These are phyloP conservation scores for Tylochromis polylepis DNA, from an alignment of 2,113 vertebrate genomes.

Conservation along the genomic window DNA sequence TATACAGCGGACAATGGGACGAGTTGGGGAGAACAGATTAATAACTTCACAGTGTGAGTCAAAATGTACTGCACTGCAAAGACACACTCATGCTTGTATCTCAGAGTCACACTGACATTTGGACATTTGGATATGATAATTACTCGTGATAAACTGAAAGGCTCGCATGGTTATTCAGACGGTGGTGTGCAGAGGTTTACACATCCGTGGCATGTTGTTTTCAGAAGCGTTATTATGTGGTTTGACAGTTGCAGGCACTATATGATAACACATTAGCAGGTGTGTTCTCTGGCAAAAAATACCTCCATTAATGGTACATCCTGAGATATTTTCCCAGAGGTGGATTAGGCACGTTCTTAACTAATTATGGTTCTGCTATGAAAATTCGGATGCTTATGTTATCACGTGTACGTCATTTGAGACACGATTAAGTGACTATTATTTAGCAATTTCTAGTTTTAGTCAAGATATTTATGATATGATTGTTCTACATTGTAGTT, in stretches of 20 bases:
- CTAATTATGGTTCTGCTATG: conserved; percentile 37
- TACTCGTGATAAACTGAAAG: conserved; percentile 52
- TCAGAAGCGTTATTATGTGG: conserved; percentile 46
- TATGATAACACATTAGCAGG: conserved; percentile 48
- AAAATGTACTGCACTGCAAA: conserved; percentile 49
- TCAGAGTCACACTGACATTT: conserved; percentile 55
- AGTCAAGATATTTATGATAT: background rate
- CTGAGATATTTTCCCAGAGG: conserved; percentile 36
- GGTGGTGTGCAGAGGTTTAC: background rate
- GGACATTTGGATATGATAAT: conserved; percentile 54
- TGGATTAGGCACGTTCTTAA: conserved; percentile 46
- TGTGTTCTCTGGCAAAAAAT: conserved; percentile 39
- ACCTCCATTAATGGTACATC: conserved; percentile 45
- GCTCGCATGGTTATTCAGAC: conserved; percentile 15
- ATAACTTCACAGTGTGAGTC: conserved; percentile 63
- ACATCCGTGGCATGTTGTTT: conserved; percentile 24
- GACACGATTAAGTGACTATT: background rate
- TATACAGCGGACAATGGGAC: conserved; percentile 65
- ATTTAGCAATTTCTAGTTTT: background rate
- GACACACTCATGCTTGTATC: conserved; percentile 49
- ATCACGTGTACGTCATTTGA: background rate
- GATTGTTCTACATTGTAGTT: background rate
- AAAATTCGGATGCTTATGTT: background rate
- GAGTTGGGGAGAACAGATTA: conserved; percentile 63
- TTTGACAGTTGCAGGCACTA: conserved; percentile 34